Base-by-base conservation (phyloP, 2,113 vertebrate genomes). In the Podocnemis expansa region DNA sequence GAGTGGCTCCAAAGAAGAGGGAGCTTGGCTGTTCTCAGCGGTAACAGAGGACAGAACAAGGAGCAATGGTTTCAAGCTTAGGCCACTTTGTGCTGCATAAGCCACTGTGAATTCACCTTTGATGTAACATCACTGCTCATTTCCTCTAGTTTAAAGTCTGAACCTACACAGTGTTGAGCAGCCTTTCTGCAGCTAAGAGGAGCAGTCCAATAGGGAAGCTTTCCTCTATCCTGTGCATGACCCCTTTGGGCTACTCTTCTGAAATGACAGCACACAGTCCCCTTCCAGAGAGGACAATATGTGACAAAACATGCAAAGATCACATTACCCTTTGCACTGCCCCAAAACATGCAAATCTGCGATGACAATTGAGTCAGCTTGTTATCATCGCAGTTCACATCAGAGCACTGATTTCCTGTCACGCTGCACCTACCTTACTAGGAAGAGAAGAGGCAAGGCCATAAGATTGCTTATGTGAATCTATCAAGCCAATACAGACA, bases 341-440 rank as follows among this genome's bases (percentile, higher is more conserved):
- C 25, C 11, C 22, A 21, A 25, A 55, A 7, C 19, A 21, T 5
- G 19, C 22, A 3, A 45, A 49, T 55, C 54, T 67, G 58, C 38
- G 76, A 2, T 27, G 52, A 17, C 1, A 0, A 8, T 0, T 2
- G 8, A 0, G 10, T 0, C 3, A 8, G 29, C 1, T 5, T 24
- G 0, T 12, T 7, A 10, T n/a, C 78, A 52, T 2, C 19, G 19
- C 51, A 34, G 0, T 8, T 84, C 51, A 73, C 41, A 6, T 25
- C 2, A 10, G 24, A 88, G 58, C 34, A 78, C 78, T 8, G 12
- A 75, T 38, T 52, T 52, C 73, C n/a, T 67, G 43, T 67, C 78
- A 19, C 3, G 34, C 51, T 54, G 58, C 1, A 2, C 47, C 79
- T 21, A 0, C 55, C 79, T 51, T 47, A 17, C 16, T 51, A 22